Percentiles rank a stretch among this genome's conserved stretches.
Evolutionary conservation across 2,113 vertebrate species (phyloP).

Genomic region (Orientallactaga bullata): DNA sequence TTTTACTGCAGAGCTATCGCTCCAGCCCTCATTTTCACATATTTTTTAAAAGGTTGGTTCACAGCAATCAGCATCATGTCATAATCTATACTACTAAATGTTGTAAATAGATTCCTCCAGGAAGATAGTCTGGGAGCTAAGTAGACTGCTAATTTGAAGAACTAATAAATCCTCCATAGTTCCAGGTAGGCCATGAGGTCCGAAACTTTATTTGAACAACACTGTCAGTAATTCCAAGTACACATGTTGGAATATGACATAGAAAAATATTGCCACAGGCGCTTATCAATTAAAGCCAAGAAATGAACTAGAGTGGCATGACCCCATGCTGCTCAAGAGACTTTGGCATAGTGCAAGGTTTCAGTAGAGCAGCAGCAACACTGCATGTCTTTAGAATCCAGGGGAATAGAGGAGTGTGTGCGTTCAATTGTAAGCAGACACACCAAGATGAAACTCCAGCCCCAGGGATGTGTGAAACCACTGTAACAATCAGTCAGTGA

Average conservation of each 20-base stretch:
- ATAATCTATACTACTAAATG: neutral
- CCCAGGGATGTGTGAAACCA: neutral
- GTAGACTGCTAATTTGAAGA: conserved; percentile 31
- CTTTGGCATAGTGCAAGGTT: neutral
- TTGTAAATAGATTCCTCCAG: neutral
- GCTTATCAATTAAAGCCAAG: conserved; percentile 30
- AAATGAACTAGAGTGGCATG: neutral
- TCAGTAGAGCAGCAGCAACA: neutral
- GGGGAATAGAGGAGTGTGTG: neutral
- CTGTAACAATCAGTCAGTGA: neutral
- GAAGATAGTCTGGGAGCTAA: conserved; percentile 18
- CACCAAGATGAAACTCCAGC: neutral
- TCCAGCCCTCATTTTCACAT: neutral
- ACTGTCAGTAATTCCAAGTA: neutral
- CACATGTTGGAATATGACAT: conserved; percentile 1
- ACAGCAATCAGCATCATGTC: accelerated
- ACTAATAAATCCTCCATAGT: conserved; percentile 49
- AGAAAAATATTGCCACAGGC: neutral
- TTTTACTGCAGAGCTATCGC: neutral
- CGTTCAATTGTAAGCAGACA: neutral
- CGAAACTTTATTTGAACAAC: conserved; percentile 31
- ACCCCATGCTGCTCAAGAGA: neutral
- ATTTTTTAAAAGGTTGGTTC: neutral
- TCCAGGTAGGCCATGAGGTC: conserved; percentile 35
- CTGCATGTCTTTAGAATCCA: neutral